Base-by-base conservation (phyloP, 2,888 invertebrate species). In the Rhaphigaster nebulosa region DNA sequence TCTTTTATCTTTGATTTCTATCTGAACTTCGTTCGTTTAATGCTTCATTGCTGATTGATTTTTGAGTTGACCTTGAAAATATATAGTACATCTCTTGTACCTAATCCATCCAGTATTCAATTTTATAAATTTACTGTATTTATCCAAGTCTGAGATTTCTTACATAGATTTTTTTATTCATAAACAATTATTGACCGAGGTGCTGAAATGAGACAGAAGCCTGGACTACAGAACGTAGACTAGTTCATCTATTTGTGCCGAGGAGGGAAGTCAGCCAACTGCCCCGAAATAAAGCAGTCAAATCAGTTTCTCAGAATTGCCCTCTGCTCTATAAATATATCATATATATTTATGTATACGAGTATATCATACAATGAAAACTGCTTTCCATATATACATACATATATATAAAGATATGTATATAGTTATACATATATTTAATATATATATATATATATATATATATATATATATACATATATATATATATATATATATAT, bases 201-300 rank as follows among this genome's bases (percentile, higher is more conserved):
- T 34, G 70, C 70, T 70, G 18, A 70, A 70, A 70, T 70, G 70
- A 70, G 70, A 60, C 60, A 70, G 34, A 70, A 70, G 34, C 34
- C 18, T 34, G 70, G 70, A 34, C 70, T 70, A 70, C 34, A 70
- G 70, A 70, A 18, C 70, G 70, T 70, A 70, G 70, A 18, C 70
- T 70, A 70, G 70, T 70, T 70, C 70, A 70, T 70, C 70, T 70
- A 70, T 70, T 70, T 70, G 70, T 70, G 70, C 70, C 34, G 70
- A 34, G 70, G 70, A 70, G 70, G 70, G 70, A 70, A 70, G 70
- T 70, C 70, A 70, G 70, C 70, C 70, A 70, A 70, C 29, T 70
- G 70, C 70, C 70, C 70, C 70, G 70, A 70, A 70, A 70, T 70
- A 70, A 70, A 70, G 70, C 34, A 70, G 70, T 70, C 29, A 70